These are phyloP conservation scores for Chrysolina oricalcia DNA, from an alignment of 2,888 invertebrate species.

Conservation along the genomic window DNA sequence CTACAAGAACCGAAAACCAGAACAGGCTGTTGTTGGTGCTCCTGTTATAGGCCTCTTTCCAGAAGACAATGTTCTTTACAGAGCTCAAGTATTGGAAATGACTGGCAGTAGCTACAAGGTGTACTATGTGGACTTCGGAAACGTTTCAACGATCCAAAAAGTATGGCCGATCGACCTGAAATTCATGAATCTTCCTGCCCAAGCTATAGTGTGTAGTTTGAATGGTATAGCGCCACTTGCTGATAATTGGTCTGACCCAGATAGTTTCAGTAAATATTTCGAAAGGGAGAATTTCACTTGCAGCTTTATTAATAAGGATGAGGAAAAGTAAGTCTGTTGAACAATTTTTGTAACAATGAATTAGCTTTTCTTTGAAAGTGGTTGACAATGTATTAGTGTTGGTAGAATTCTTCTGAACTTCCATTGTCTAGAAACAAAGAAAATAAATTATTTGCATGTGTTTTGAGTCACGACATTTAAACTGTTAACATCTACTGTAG, in stretches of 20 bases:
- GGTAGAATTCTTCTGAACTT: no score
- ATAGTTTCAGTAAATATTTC: slow-evolving; percentile 77
- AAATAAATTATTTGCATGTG: no score
- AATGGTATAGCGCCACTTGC: slow-evolving; percentile 76
- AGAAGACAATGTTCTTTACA: slow-evolving; percentile 81
- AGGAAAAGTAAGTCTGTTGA: slow-evolving; percentile 71
- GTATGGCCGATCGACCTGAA: slow-evolving; percentile 82
- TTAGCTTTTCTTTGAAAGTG: no score
- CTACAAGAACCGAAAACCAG: slow-evolving; percentile 73
- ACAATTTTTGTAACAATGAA: neutral
- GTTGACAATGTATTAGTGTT: no score
- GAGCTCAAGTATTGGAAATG: slow-evolving; percentile 79
- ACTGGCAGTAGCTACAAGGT: slow-evolving; percentile 68
- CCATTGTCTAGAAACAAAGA: no score
- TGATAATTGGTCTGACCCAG: slow-evolving; percentile 76
- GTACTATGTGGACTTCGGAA: slow-evolving; percentile 85
- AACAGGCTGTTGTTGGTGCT: slow-evolving; percentile 74
- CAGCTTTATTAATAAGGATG: slow-evolving; percentile 73
- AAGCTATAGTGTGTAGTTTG: slow-evolving; percentile 82
- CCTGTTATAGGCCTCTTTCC: slow-evolving; percentile 82
- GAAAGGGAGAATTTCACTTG: slow-evolving; percentile 77
- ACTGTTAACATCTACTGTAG: no score
- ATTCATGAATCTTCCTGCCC: slow-evolving; percentile 79
- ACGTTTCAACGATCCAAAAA: slow-evolving; percentile 79
- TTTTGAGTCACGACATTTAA: no score